These are phyloP conservation scores for Macroglossus sobrinus DNA, from an alignment of 2,113 vertebrate species.

Conservation along the genomic window DNA sequence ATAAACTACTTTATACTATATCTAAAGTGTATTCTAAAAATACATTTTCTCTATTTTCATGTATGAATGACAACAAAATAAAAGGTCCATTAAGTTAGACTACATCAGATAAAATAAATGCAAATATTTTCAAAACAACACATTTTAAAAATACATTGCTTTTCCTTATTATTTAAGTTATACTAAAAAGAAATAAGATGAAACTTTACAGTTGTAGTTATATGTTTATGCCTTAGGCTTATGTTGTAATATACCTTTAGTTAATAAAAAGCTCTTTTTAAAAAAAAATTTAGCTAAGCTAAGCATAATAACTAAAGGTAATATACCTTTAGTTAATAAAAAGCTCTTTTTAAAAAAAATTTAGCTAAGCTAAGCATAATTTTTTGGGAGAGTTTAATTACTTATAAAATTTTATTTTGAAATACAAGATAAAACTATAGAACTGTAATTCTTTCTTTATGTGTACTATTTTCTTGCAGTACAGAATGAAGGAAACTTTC, in stretches of 20 bases:
- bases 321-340: slow-evolving; percentile 24
- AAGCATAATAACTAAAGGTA: neutral
- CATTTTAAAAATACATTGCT: slow-evolving; percentile 35
- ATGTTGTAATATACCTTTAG: slow-evolving; percentile 20
- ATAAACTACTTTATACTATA: neutral
- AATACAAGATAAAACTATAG: slow-evolving; percentile 24
- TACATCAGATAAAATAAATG: slow-evolving; percentile 10
- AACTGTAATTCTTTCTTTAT: neutral
- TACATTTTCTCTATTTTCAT: slow-evolving; percentile 33
- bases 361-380: neutral
- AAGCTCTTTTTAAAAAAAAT: neutral
- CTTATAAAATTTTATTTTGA: slow-evolving; percentile 64
- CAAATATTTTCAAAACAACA: slow-evolving; percentile 34
- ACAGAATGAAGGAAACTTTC: neutral
- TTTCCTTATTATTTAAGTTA: neutral
- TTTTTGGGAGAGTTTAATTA: slow-evolving; percentile 44
- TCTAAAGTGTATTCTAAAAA: neutral
- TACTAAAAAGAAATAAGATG: slow-evolving; percentile 4
- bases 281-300: neutral
- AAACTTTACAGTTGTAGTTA: slow-evolving; percentile 26
- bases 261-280: neutral
- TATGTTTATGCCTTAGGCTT: slow-evolving; percentile 61
- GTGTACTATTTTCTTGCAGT: neutral
- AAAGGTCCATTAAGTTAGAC: slow-evolving; percentile 57
- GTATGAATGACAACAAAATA: slow-evolving; percentile 42